Evolutionary conservation across 2,113 vertebrate genomes (phyloP).

Genomic region (Xiphias gladius): DNA sequence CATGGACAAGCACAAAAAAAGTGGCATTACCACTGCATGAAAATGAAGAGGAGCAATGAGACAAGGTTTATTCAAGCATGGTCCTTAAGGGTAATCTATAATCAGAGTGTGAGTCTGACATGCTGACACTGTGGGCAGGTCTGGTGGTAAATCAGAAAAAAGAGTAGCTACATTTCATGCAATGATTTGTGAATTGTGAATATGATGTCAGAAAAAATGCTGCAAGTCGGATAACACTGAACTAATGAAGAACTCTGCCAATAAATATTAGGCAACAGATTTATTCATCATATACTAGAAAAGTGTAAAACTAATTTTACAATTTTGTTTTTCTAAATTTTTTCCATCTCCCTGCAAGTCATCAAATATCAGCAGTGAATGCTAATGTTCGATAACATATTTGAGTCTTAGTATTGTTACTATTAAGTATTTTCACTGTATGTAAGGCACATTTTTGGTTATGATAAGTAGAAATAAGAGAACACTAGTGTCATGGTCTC

Average conservation of each 20-base stretch:
- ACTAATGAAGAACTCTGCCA: constrained; percentile 34
- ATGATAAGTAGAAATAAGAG: not conserved
- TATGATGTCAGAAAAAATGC: constrained; percentile 38
- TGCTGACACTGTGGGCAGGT: constrained; percentile 61
- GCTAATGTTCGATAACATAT: not conserved
- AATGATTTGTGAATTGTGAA: constrained; percentile 48
- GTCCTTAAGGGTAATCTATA: constrained; percentile 79
- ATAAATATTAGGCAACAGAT: not conserved
- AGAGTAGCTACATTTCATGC: constrained; percentile 44
- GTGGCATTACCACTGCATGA: constrained; percentile 35
- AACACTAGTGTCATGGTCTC: not conserved
- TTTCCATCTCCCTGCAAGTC: not conserved
- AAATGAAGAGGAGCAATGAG: constrained; percentile 65
- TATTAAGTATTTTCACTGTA: not conserved
- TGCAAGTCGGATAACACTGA: constrained; percentile 7
- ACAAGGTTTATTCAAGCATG: constrained; percentile 67
- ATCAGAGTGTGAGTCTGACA: constrained; percentile 62
- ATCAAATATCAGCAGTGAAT: not conserved
- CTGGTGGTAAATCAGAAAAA: constrained; percentile 73
- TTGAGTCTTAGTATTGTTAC: not conserved
- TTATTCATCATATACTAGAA: constrained; percentile 7
- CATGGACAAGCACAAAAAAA: constrained; percentile 53
- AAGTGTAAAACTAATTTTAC: not conserved
- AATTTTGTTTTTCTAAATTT: not conserved
- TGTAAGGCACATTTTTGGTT: not conserved